Base-by-base conservation (phyloP, 2,113 vertebrate species). In the Trochalopteron elliotii region DNA sequence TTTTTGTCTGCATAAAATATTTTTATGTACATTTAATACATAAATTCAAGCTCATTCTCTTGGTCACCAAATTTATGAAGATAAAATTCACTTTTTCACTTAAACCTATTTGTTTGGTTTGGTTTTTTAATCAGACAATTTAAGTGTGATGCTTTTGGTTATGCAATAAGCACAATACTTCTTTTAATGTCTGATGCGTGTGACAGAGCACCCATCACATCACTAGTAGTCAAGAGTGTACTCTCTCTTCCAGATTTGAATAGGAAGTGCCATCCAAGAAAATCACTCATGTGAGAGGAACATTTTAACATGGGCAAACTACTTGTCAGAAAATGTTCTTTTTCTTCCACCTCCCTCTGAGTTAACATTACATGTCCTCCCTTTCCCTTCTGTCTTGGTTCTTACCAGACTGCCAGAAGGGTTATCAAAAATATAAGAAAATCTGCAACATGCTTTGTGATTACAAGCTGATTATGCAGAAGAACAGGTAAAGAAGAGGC, bases 401-500 rank as follows among this genome's bases (percentile, higher is more conserved):
- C 91, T 55, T 84, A 94, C 53, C 70, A 91, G 65, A 64, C 70
- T 92, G 83, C 72, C 89, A 85, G 59, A 39, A 72, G 55, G 28
- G n/a, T 80, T 90, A 90, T 88, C 24, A 90, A 92, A 90, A 96
- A 93, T 42, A 80, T 8, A 90, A 72, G 95, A 61, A 92, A 96
- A 97, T 76, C 71, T 95, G 81, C 85, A 97, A 69, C 69, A 85
- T 42, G 90, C 69, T 90, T 96, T 93, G 87, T 28, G 82, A 92
- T 94, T 93, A 89, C 56, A 83, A 91, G 87, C 86, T 83, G 71
- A 89, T 86, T 76, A 74, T 95, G 92, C 95, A 97, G 92, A 95
- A 92, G 93, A 97, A 90, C 96, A 97, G 96, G 96, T 97, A 97
- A 75, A 45, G 44, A 87, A 79, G n/a, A 70, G 69, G 30, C 64